Evolutionary conservation across 2,888 invertebrate species (phyloP), one percentile per base, ranked within the genome.

Genomic region (Sisyra nigra): DNA sequence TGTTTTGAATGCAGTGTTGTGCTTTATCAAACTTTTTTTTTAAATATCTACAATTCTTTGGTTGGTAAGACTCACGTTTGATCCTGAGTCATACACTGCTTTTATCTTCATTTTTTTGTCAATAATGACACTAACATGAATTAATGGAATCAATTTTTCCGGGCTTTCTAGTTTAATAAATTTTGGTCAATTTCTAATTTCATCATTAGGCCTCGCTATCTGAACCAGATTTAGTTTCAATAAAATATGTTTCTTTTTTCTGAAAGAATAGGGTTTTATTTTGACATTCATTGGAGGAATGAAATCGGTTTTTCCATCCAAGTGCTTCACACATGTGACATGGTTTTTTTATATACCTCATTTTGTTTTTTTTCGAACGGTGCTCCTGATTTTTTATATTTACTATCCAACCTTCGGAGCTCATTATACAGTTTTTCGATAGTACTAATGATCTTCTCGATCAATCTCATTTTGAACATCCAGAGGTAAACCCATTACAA

Each of bases 401-500:
- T 13, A 39, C 33, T 39, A 30, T 38, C 40, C 11, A 40, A 17
- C 40, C 31, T 44, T 44, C 40, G 33, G 19, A 44, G 36, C 33
- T 44, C 44, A 17, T 30, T 35, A 34, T 33, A 44, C 15, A 44
- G 29, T 24, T 19, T 38, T 11, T 24, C 41, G 10, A 35, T 41
- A 17, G 29, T 29, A 10, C 30, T 41, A 15, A 44, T 41, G n/a
- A n/a, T 44, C 15, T 29, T 44, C 41, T 2, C 36, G 34, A 30
- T 41, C 41, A 11, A 44, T 10, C 15, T 44, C 32, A 31, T 44
- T 29, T 44, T 44, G 41, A 15, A 40, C 29, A 29, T 44, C 44
- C n/a, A 41, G 6, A 24, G 44, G 44, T 34, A 44, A 17, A 9
- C 44, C 44, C 13, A 44, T 38, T 35, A 44, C 44, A 40, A 44